Evolutionary conservation across 2,888 invertebrate species (phyloP).

Genomic region (Chesias legatella): DNA sequence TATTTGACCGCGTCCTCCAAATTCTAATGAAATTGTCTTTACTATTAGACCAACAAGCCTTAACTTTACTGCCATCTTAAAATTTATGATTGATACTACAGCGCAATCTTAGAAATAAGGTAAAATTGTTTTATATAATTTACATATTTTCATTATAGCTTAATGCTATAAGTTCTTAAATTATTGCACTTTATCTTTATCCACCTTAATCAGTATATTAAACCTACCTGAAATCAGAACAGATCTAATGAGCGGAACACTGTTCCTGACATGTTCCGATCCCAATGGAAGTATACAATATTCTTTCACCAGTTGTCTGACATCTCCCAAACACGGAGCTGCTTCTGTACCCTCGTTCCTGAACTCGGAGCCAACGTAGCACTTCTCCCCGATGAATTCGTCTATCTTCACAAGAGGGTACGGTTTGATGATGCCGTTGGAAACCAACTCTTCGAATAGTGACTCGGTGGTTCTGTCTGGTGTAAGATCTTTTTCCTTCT

Average conservation of each 20-base stretch:
- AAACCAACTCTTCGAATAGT: constrained; percentile 94
- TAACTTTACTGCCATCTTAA: no score
- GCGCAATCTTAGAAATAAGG: no score
- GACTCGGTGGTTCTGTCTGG: constrained; percentile 94
- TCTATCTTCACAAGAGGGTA: constrained; percentile 84
- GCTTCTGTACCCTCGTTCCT: constrained; percentile 73
- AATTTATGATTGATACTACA: no score
- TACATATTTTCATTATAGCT: no score
- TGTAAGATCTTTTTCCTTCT: constrained; percentile 96
- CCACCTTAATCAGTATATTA: neutral
- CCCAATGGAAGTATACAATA: constrained; percentile 94
- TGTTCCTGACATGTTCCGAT: constrained; percentile 84
- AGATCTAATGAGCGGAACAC: constrained; percentile 88
- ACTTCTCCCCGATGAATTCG: constrained; percentile 90
- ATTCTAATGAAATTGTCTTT: no score
- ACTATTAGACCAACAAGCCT: no score
- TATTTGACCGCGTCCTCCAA: no score
- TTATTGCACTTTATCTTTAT: no score
- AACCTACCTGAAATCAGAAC: constrained; percentile 86
- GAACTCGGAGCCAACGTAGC: constrained; percentile 80
- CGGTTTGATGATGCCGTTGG: constrained; percentile 93
- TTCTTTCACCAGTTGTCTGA: constrained; percentile 91
- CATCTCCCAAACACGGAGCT: constrained; percentile 85
- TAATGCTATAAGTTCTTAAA: no score
- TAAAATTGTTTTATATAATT: no score